phyloP scores from a whole-genome alignment of 1,140 invertebrate genomes.

The Zelostemma sp. region DNA sequence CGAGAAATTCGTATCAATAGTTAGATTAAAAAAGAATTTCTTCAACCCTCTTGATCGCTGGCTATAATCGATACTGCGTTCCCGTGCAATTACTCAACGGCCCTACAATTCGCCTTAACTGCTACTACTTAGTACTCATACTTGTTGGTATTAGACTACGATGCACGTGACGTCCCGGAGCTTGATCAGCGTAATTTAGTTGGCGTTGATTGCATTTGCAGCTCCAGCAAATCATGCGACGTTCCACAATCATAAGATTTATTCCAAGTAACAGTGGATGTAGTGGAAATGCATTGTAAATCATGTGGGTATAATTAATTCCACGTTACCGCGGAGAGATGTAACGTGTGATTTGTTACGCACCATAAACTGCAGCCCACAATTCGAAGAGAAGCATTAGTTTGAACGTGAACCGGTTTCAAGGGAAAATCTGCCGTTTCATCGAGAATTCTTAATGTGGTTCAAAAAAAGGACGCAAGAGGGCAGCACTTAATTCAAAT shows the following conservation, averaged over 20 bases:
- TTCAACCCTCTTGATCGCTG: slow-evolving; percentile 20
- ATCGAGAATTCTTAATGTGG: too few species aligned
- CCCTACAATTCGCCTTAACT: slow-evolving; percentile 27
- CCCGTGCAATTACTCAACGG: slow-evolving; percentile 36
- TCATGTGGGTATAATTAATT: background rate
- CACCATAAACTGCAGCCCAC: too few species aligned
- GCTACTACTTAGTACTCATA: slow-evolving; percentile 20
- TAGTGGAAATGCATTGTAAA: slow-evolving; percentile 1
- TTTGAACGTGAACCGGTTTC: too few species aligned
- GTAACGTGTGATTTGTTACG: too few species aligned
- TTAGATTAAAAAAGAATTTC: too few species aligned
- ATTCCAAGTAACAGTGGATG: background rate
- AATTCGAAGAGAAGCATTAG: too few species aligned
- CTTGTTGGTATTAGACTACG: slow-evolving; percentile 12
- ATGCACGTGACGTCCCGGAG: slow-evolving; percentile 25
- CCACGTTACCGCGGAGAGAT: background rate
- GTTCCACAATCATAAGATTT: slow-evolving; percentile 4
- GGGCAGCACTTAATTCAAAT: too few species aligned
- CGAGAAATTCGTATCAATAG: too few species aligned
- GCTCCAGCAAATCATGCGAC: slow-evolving; percentile 19
- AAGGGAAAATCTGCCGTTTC: too few species aligned
- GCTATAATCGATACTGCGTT: slow-evolving; percentile 36
- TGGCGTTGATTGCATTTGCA: slow-evolving; percentile 27
- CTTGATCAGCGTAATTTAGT: slow-evolving; percentile 27
- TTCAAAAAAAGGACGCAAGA: too few species aligned